These are phyloP conservation scores for Cheilosia grossa DNA, from an alignment of 2,888 invertebrate genomes.

Conservation along the genomic window DNA sequence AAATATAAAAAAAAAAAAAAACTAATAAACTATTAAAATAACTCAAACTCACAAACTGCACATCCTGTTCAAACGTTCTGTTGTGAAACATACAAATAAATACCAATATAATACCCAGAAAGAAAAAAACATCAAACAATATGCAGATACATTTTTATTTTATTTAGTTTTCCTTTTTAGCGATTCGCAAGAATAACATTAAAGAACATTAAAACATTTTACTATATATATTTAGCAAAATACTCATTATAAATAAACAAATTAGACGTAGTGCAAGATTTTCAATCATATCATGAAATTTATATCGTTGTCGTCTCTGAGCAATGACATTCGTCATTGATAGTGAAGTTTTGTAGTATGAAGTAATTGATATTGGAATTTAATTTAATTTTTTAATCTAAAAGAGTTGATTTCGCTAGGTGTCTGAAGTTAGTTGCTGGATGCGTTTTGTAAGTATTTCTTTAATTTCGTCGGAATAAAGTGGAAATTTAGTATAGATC, in stretches of 20 bases:
- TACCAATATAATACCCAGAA: constrained; percentile 10
- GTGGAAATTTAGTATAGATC: no score
- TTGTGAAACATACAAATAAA: constrained; percentile 63
- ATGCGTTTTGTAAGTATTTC: not conserved
- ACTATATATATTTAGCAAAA: constrained; percentile 41
- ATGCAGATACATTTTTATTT: constrained; percentile 44
- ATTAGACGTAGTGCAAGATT: constrained; percentile 56
- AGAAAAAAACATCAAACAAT: constrained; percentile 54
- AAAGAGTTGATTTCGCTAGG: not conserved
- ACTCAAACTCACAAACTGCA: constrained; percentile 66
- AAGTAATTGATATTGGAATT: constrained; percentile 3
- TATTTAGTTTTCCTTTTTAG: constrained; percentile 33
- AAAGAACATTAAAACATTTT: constrained; percentile 31
- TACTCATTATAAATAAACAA: constrained; percentile 42
- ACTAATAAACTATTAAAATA: constrained; percentile 15
- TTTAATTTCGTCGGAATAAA: not conserved
- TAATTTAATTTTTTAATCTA: constrained; percentile 6
- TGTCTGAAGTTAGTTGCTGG: constrained; percentile 13
- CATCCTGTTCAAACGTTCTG: constrained; percentile 35
- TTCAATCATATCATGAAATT: constrained; percentile 60
- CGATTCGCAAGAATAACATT: constrained; percentile 44
- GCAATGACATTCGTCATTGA: constrained; percentile 37
- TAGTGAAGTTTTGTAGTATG: constrained; percentile 36
- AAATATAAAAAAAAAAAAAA: constrained; percentile 52
- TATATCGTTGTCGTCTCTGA: constrained; percentile 40